Percentiles rank a stretch among this genome's conserved stretches.
These are phyloP conservation scores for Chaenodraco wilsoni DNA, from an alignment of 2,797 vertebrate genomes.

Conservation along the genomic window DNA sequence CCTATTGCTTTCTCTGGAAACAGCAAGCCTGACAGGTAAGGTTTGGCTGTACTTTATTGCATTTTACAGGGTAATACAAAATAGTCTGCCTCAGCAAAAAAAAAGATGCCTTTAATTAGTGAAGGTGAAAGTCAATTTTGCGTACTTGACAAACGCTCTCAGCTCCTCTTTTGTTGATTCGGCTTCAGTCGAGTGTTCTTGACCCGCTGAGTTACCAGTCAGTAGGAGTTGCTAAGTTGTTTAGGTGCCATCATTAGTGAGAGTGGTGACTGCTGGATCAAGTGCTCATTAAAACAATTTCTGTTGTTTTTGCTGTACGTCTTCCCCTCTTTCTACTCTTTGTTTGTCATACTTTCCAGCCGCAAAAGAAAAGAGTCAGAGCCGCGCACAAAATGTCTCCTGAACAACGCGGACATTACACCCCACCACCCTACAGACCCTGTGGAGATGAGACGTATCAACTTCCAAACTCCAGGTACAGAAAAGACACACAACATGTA, in stretches of 20 bases:
- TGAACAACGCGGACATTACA: conserved; percentile 94
- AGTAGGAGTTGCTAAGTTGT: conserved; percentile 13
- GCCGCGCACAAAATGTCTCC: conserved; percentile 93
- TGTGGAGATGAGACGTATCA: conserved; percentile 97
- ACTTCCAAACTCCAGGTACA: conserved; percentile 97
- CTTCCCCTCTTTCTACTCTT: conserved; percentile 31
- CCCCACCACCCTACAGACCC: conserved; percentile 97
- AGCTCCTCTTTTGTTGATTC: conserved; percentile 22
- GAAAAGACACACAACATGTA: background rate
- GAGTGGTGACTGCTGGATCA: background rate
- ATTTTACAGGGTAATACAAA: conserved; percentile 68
- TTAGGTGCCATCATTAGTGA: conserved; percentile 4
- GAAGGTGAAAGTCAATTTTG: conserved; percentile 48
- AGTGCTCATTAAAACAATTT: conserved; percentile 23
- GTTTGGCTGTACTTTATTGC: conserved; percentile 73
- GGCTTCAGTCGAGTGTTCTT: conserved; percentile 13
- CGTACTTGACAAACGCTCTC: conserved; percentile 31
- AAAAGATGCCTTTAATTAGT: conserved; percentile 67
- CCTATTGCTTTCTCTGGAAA: conserved; percentile 84
- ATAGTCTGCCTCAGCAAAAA: conserved; percentile 74
- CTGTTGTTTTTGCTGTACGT: conserved; percentile 48
- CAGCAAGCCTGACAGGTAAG: conserved; percentile 99
- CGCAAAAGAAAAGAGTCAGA: conserved; percentile 97
- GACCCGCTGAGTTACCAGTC: conserved; percentile 14
- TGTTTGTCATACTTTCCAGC: conserved; percentile 62